phyloP scores from a whole-genome alignment of 2,113 vertebrate genomes.

The Crotalus horridus region DNA sequence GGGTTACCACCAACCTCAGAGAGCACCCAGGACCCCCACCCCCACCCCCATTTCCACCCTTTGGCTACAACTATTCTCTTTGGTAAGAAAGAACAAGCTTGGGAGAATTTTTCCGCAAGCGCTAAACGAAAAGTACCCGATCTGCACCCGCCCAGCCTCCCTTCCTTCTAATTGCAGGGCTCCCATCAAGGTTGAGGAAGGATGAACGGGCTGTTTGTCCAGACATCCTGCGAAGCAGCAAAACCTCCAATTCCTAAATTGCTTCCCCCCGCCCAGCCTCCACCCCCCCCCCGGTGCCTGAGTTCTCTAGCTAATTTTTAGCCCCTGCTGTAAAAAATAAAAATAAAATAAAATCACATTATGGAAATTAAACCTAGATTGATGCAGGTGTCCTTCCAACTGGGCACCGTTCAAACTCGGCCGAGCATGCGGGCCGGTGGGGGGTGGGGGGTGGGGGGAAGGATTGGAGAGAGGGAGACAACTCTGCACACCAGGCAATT shows the following conservation, averaged over 20 bases:
- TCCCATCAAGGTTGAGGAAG: neutral
- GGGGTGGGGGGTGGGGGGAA: too few relatives aligned
- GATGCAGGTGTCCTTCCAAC: neutral
- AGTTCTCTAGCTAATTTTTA: neutral
- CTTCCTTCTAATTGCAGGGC: neutral
- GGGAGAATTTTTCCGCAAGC: fast-evolving
- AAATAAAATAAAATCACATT: neutral
- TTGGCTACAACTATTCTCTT: too few relatives aligned
- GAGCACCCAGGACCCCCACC: too few relatives aligned
- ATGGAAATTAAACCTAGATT: neutral
- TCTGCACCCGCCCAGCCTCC: neutral
- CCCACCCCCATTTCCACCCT: neutral
- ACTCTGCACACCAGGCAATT: neutral
- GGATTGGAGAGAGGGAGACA: neutral
- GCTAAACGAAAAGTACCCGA: fast-evolving
- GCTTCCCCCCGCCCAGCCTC: neutral
- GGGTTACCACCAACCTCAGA: too few relatives aligned
- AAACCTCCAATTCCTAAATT: neutral
- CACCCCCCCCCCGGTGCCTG: neutral
- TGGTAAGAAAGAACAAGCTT: neutral
- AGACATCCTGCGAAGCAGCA: too few relatives aligned
- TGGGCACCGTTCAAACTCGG: neutral
- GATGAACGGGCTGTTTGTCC: neutral
- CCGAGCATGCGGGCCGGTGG: neutral
- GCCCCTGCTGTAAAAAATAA: neutral